Conservation (phyloP, 2,797 vertebrate genomes). For the Xyrichtys novacula region DNA sequence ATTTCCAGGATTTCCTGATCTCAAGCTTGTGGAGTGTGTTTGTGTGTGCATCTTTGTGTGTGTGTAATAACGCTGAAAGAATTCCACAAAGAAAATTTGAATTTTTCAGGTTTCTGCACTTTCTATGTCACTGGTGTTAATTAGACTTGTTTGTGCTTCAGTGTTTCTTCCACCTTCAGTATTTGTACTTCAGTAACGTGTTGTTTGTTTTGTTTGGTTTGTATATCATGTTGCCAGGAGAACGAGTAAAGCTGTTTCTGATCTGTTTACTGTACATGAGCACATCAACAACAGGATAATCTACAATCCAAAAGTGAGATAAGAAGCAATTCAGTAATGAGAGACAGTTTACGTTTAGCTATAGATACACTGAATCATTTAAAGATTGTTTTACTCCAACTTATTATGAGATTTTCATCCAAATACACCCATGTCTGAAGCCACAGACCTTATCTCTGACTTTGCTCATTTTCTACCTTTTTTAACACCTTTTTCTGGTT, state of each 20-base stretch:
- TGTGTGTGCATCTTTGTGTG: conserved; percentile 4
- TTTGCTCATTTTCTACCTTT: conserved; percentile 4
- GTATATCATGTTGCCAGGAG: conserved; percentile 52
- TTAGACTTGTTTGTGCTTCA: neutral
- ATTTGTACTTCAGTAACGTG: conserved; percentile 23
- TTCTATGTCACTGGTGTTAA: neutral
- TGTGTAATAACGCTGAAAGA: neutral
- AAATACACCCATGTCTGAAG: neutral
- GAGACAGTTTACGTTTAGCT: no score
- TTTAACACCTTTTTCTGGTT: neutral
- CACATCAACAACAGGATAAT: conserved; percentile 2
- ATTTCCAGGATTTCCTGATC: conserved; percentile 25
- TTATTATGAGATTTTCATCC: neutral
- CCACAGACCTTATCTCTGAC: neutral
- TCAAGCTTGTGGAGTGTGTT: neutral
- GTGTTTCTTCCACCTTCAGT: conserved; percentile 24
- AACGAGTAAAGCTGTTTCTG: conserved; percentile 30
- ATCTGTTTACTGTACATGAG: conserved; percentile 8
- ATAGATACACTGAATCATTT: no score
- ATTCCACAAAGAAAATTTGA: neutral
- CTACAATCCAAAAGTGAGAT: neutral
- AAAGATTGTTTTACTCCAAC: no score
- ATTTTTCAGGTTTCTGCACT: neutral
- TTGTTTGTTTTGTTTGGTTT: conserved; percentile 6
- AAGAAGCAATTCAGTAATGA: no score